Conservation (phyloP, 2,888 invertebrate genomes). For the Aleiodes leptofemur region DNA sequence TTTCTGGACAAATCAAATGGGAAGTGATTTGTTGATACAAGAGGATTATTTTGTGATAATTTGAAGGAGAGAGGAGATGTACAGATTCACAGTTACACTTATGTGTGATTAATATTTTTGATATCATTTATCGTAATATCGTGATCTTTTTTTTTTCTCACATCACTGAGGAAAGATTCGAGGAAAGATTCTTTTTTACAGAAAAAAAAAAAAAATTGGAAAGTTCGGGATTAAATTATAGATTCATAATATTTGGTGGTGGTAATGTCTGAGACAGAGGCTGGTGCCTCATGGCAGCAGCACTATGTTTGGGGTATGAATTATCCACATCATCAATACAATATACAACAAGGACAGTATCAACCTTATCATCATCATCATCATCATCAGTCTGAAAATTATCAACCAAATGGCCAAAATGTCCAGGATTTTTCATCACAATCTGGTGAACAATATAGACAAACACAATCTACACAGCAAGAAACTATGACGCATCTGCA, state of each 20-base stretch:
- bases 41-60: too few species aligned
- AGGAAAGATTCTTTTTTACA: too few species aligned
- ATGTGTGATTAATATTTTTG: too few species aligned
- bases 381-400: conserved; percentile 55
- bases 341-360: conserved; percentile 56
- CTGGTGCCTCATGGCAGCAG: conserved; percentile 70
- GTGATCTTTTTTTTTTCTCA: not conserved
- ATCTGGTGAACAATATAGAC: conserved; percentile 25
- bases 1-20: too few species aligned
- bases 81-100: too few species aligned
- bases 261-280: conserved; percentile 62
- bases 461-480: conserved; percentile 21
- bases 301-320: conserved; percentile 66
- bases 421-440: conserved; percentile 49
- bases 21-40: too few species aligned
- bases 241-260: conserved; percentile 47
- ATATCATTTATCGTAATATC: too few species aligned
- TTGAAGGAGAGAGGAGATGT: too few species aligned
- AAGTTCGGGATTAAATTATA: not conserved
- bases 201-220: too few species aligned
- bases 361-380: conserved; percentile 57
- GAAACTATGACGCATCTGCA: conserved; percentile 55
- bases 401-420: conserved; percentile 55
- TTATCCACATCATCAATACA: conserved; percentile 60
- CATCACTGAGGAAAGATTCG: not conserved